Base-by-base conservation (phyloP, 2,797 vertebrate species). In the Enteromius argenteus region DNA sequence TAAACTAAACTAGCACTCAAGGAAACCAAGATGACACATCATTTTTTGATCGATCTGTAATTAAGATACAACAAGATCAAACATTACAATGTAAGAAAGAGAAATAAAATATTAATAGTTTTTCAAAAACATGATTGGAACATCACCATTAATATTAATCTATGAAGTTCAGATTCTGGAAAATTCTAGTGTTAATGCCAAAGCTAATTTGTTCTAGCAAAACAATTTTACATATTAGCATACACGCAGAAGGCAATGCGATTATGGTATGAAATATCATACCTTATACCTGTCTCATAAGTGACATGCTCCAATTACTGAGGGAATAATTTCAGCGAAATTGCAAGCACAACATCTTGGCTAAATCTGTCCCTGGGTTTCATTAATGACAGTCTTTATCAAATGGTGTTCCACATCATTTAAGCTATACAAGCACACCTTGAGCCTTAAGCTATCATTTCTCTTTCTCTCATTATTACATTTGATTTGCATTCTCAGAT, bases 171-270 rank as follows among this genome's bases (percentile, higher is more conserved):
- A 42, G 56, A 56, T 75, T 30, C 49, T 58, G 14, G 51, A 42
- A 23, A 42, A 19, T 32, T 56, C 4, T 13, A 21, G 15, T 15
- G 15, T 42, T 30, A 58, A 21, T 56, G 17, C n/a, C 35, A 39
- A 80, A 58, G 73, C 73, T 13, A 76, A 58, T 71, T 80, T 80
- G 49, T 42, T 53, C n/a, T 30, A 69, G 66, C 15, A 39, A 80
- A 80, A 56, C 35, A 2, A 19, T 42, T 71, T 67, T 44, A 42
- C 74, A 60, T 30, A 60, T 30, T 5, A 23, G 30, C 30, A 46
- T 64, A 35, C 32, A 30, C 30, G n/a, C 15, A 42, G n/a, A 80
- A 56, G 51, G 67, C 37, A 71, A 27, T 23, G 64, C 13, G 67
- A 44, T 69, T 80, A 39, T 71, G 10, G 23, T 58, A 58, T 69